These are phyloP conservation scores for Melanerpes formicivorus DNA, from an alignment of 2,113 vertebrate genomes.

Conservation along the genomic window DNA sequence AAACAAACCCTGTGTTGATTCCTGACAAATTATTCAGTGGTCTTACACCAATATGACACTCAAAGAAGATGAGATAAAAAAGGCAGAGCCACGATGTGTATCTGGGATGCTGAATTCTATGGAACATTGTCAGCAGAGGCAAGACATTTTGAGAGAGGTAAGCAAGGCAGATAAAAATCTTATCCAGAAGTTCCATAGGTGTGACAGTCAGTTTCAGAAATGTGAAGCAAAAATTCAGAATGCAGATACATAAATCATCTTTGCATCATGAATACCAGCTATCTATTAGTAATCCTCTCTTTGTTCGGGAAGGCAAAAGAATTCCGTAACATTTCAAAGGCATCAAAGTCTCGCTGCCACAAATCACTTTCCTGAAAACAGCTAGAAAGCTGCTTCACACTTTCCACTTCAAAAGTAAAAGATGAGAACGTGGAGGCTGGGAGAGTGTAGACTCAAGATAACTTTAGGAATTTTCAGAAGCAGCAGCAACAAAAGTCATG, in stretches of 20 bases:
- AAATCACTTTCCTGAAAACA: background rate
- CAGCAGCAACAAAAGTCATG: background rate
- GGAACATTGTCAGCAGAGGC: background rate
- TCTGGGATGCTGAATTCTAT: background rate
- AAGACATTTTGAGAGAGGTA: background rate
- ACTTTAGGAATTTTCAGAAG: background rate
- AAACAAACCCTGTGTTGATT: background rate
- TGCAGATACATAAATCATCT: background rate
- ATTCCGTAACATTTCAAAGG: background rate
- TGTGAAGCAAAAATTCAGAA: background rate
- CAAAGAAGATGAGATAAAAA: background rate
- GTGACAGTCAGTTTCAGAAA: background rate
- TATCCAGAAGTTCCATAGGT: background rate
- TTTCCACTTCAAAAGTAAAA: background rate
- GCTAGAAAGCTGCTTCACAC: background rate
- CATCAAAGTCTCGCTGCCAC: background rate
- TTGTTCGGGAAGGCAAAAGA: background rate
- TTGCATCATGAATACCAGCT: background rate
- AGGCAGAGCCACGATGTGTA: background rate
- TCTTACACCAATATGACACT: background rate
- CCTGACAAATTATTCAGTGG: background rate
- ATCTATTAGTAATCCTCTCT: background rate
- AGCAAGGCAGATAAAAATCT: background rate
- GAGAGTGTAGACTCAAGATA: background rate
- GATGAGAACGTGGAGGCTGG: background rate